Conservation (phyloP, 2,888 invertebrate genomes). For the Rambutsinella grinnellia region DNA sequence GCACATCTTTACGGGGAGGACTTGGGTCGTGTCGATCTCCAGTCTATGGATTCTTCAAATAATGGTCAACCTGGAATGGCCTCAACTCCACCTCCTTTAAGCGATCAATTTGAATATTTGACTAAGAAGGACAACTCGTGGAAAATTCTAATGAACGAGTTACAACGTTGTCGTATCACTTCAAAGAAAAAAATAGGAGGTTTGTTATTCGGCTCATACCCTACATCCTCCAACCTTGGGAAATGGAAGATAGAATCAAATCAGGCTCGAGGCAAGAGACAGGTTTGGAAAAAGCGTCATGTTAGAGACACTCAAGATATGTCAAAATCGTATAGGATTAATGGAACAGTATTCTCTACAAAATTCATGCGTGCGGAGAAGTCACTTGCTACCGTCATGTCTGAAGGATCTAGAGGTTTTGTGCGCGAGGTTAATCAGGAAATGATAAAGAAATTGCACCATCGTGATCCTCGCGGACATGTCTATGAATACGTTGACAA, state of each 20-base stretch:
- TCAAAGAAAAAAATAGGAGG: constrained; percentile 12
- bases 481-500: not conserved
- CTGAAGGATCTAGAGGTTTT: constrained; percentile 12
- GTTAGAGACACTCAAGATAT: not conserved
- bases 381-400: constrained; percentile 5
- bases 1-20: constrained; percentile 17
- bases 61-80: not conserved
- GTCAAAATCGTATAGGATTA: not conserved
- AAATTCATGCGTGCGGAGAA: constrained; percentile 13
- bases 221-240: not conserved
- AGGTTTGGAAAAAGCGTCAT: not conserved
- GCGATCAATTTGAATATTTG: constrained; percentile 14
- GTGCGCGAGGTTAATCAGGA: constrained; percentile 17
- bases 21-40: not conserved
- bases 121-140: not conserved
- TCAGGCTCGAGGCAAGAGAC: not conserved
- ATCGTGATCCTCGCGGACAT: constrained; percentile 14
- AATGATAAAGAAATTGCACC: too few relatives aligned
- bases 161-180: not conserved
- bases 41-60: not conserved
- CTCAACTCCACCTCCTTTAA: too few relatives aligned
- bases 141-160: constrained; percentile 19
- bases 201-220: constrained; percentile 6
- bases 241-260: constrained; percentile 19
- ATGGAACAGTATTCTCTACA: not conserved